Evolutionary conservation across 2,888 invertebrate species (phyloP), one percentile per base, ranked within the genome.

Genomic region (Drosophila mimica): DNA sequence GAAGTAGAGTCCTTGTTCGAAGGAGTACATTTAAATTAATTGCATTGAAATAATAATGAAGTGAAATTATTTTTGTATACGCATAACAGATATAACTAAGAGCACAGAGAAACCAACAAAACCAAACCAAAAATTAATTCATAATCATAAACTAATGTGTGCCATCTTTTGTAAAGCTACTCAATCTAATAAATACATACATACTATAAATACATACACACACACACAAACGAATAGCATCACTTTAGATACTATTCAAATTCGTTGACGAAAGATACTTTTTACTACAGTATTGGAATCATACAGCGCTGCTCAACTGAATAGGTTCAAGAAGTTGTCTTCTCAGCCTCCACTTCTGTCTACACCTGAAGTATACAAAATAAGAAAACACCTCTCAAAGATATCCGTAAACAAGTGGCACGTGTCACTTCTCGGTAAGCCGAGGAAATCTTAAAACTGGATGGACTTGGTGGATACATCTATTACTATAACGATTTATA

Each of bases 91-190:
- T 49, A 59, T 49, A 64, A 70, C 79, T 78, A 76, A 82, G 79
- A 76, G 70, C 48, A 60, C 34, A 36, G 25, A 60, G 49, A n/a
- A 57, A 51, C 15, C 54, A 64, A 64, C 46, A 67, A 81, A 70
- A 78, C 63, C 72, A 75, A 78, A 71, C 48, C 48, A 67, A 65
- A 61, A 71, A 78, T 69, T 76, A 79, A 68, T 30, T 69, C 49
- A 43, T 69, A 40, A 69, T 13, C 38, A 56, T 68, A 73, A 88
- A 86, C 70, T 65, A 78, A 83, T 86, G 71, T 72, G 85, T 89
- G 90, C 82, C 83, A 89, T 82, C 80, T 72, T 74, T 68, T 78
- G 78, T 77, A 83, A 82, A 83, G 72, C 79, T 79, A 79, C 76
- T 74, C 74, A 79, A 72, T 68, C 60, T 76, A 79, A 76, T 83